Base-by-base conservation (phyloP, 2,797 vertebrate species). In the Poliocrania exsul region DNA sequence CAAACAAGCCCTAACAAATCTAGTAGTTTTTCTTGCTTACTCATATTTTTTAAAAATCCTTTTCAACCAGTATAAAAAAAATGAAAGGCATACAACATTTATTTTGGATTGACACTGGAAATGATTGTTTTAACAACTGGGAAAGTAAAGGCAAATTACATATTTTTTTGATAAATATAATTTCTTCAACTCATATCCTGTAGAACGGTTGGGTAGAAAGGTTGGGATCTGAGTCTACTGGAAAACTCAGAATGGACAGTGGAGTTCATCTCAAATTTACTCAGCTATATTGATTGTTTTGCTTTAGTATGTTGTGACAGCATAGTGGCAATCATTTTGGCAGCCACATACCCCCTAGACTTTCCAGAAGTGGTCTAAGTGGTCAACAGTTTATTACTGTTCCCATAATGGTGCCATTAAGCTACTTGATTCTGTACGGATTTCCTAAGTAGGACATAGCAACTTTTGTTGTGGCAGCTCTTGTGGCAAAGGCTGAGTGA, bases 71-170 rank as follows among this genome's bases (percentile, higher is more conserved):
- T 44, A 38, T 83, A 69, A 60, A 78, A 78, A 75, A 61, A 38
- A 28, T 16, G 16, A 70, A 88, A 74, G 24, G 3, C 40, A 19
- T 73, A 49, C 6, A 83, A 35, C 26, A 73, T 7, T 53, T 0
- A 0, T 93, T 95, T 61, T 74, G 64, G 84, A 92, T 86, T 96
- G 82, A 94, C 69, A 64, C 3, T 16, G 13, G 35, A 94, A 72
- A 10, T 73, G 46, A 95, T 96, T 83, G 38, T 46, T 95, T 91
- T 93, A 97, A 95, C 10, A 16, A 77, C 47, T 65, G 17, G 20
- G 42, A 72, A 73, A 91, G 24, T 33, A 82, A 90, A 79, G 66
- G 77, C 54, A 92, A 86, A 72, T 69, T 14, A 35, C 18, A 20
- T 31, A 7, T 12, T 65, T 92, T 92, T 92, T 78, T 86, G 12